A percentile compares a stretch with the other conserved stretches of the same genome.
Evolutionary conservation across 30 jellyfish, hydroid and myxozoan species (phyloP).

Genomic region (Nemopilema nomurai): DNA sequence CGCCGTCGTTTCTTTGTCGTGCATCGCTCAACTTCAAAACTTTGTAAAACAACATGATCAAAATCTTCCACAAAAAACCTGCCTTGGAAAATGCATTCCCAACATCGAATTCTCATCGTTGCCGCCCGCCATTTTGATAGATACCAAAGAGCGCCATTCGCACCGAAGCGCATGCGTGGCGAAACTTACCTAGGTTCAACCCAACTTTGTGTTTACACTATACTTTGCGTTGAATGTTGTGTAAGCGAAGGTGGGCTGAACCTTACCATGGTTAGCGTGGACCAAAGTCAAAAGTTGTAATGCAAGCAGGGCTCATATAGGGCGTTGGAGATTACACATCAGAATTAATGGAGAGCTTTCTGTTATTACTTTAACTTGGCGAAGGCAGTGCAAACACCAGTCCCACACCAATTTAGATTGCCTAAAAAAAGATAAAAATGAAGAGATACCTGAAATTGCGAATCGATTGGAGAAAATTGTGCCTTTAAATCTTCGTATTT

Average conservation of each 20-base stretch:
- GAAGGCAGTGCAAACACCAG: too few relatives aligned
- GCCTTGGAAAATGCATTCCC: constrained; percentile 23
- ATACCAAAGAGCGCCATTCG: background rate
- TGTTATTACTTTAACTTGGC: too few relatives aligned
- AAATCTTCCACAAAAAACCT: too few relatives aligned
- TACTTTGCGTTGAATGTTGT: constrained; percentile 11
- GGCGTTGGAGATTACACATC: too few relatives aligned
- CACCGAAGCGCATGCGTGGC: constrained; percentile 70
- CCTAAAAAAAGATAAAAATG: background rate
- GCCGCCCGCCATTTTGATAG: constrained; percentile 43
- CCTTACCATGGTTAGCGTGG: constrained; percentile 41
- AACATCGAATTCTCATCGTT: constrained; percentile 12
- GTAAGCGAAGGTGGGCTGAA: constrained; percentile 30
- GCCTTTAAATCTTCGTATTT: constrained; percentile 4
- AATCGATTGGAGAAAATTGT: background rate
- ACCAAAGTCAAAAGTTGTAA: too few relatives aligned
- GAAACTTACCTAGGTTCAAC: constrained; percentile 50
- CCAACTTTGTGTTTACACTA: constrained; percentile 40
- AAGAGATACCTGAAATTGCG: background rate
- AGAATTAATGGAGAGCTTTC: too few relatives aligned
- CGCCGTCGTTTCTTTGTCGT: too few relatives aligned
- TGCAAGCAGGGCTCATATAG: too few relatives aligned
- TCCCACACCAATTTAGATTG: background rate
- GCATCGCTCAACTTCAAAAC: too few relatives aligned
- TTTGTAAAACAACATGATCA: too few relatives aligned